These are phyloP conservation scores for Sciurus carolinensis DNA, from an alignment of 2,797 vertebrate genomes.

Conservation along the genomic window DNA sequence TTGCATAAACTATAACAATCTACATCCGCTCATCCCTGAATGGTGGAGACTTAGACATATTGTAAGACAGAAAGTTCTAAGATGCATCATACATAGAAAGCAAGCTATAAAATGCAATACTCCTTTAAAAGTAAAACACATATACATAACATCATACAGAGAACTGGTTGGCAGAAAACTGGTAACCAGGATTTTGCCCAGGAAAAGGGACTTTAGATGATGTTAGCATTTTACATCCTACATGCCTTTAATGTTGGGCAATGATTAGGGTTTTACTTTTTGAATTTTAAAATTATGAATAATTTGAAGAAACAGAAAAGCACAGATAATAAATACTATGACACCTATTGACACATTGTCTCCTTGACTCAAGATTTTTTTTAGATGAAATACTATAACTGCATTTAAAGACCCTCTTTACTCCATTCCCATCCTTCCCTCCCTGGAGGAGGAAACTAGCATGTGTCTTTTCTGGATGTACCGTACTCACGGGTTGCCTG, in stretches of 20 bases:
- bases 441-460: not conserved
- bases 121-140: not conserved
- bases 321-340: not conserved
- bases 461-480: not conserved
- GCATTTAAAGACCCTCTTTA: not conserved
- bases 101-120: not conserved
- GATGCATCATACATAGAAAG: not conserved
- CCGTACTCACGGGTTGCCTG: no score
- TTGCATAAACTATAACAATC: not conserved
- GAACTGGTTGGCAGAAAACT: not conserved
- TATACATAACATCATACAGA: no score
- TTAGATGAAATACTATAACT: not conserved
- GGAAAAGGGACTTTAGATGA: not conserved
- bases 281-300: constrained; percentile 35
- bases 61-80: not conserved
- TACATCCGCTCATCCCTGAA: not conserved
- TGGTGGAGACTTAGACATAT: not conserved
- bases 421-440: not conserved
- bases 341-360: not conserved
- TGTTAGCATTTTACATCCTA: not conserved
- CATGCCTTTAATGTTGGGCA: not conserved
- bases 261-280: not conserved
- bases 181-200: not conserved
- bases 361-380: not conserved
- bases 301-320: not conserved